A percentile compares a stretch with the other conserved stretches of the same genome.
Conservation (phyloP, 1,140 invertebrate species). For the Heliconius hermathena region DNA sequence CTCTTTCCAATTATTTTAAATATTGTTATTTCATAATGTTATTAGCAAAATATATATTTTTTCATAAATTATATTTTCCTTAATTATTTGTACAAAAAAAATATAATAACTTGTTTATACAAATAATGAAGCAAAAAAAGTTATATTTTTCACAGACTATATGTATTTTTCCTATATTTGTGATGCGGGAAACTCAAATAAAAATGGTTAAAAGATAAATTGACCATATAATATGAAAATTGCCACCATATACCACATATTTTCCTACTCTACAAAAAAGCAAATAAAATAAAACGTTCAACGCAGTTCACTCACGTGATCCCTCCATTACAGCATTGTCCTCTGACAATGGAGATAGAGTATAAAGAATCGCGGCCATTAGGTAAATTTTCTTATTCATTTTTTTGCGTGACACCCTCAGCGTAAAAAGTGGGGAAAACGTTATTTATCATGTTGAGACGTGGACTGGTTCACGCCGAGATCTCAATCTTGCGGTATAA, state of each 20-base stretch:
- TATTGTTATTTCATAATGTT: too few relatives aligned
- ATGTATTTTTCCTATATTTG: too few relatives aligned
- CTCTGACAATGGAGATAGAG: constrained; percentile 73
- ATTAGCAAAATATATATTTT: too few relatives aligned
- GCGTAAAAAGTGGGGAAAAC: constrained; percentile 68
- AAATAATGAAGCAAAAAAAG: too few relatives aligned
- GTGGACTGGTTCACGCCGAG: constrained; percentile 50
- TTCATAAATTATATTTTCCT: too few relatives aligned
- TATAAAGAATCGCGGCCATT: constrained; percentile 79
- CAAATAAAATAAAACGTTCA: constrained; percentile 40
- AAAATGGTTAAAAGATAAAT: background rate
- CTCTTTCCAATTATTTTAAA: too few relatives aligned
- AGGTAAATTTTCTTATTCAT: constrained; percentile 81
- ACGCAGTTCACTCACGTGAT: constrained; percentile 72
- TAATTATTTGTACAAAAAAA: too few relatives aligned
- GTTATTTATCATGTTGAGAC: constrained; percentile 73
- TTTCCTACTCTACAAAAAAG: constrained; percentile 2
- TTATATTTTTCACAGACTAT: too few relatives aligned
- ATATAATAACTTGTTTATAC: too few relatives aligned
- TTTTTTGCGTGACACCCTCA: constrained; percentile 80
- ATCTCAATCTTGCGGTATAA: constrained; percentile 68
- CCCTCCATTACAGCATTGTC: constrained; percentile 80
- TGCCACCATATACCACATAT: background rate
- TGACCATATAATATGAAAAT: background rate
- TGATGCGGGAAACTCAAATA: background rate